These are phyloP conservation scores for Nemapogon koenigi DNA, from an alignment of 2,888 invertebrate species.

Conservation along the genomic window DNA sequence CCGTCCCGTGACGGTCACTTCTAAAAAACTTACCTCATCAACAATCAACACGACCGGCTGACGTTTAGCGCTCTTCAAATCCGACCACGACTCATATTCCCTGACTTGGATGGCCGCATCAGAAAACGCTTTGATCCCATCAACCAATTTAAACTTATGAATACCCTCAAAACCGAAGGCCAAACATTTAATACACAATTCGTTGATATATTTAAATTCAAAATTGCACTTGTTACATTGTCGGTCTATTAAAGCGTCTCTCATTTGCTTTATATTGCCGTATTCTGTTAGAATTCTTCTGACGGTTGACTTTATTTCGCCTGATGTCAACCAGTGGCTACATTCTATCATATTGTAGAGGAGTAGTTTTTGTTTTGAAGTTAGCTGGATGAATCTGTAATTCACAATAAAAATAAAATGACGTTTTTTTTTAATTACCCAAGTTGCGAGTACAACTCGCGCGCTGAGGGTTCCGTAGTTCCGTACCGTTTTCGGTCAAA, in stretches of 20 bases:
- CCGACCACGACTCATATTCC: slow-evolving; percentile 37
- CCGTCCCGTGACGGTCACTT: too few relatives aligned
- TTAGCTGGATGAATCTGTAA: slow-evolving; percentile 40
- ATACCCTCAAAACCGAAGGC: slow-evolving; percentile 36
- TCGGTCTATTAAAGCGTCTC: slow-evolving; percentile 21
- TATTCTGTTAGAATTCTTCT: slow-evolving; percentile 43
- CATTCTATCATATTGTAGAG: slow-evolving; percentile 48
- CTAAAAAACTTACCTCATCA: slow-evolving; percentile 72
- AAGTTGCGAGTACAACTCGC: too few relatives aligned
- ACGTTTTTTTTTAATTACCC: too few relatives aligned
- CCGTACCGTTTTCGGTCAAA: too few relatives aligned
- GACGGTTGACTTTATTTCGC: slow-evolving; percentile 41
- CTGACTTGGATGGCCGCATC: slow-evolving; percentile 39
- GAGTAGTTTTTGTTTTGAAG: slow-evolving; percentile 37
- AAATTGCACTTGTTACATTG: slow-evolving; percentile 31
- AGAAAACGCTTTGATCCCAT: slow-evolving; percentile 46
- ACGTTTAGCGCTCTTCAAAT: slow-evolving; percentile 47
- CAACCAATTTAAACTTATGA: slow-evolving; percentile 39
- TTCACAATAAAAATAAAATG: slow-evolving; percentile 2
- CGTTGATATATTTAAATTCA: slow-evolving; percentile 32
- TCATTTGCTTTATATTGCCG: slow-evolving; percentile 33
- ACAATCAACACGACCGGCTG: slow-evolving; percentile 71
- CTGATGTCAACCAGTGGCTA: slow-evolving; percentile 30
- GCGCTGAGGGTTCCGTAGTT: too few relatives aligned
- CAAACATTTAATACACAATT: slow-evolving; percentile 42